phyloP scores from a whole-genome alignment of 2,113 vertebrate species.

The Centropus unirufus region DNA sequence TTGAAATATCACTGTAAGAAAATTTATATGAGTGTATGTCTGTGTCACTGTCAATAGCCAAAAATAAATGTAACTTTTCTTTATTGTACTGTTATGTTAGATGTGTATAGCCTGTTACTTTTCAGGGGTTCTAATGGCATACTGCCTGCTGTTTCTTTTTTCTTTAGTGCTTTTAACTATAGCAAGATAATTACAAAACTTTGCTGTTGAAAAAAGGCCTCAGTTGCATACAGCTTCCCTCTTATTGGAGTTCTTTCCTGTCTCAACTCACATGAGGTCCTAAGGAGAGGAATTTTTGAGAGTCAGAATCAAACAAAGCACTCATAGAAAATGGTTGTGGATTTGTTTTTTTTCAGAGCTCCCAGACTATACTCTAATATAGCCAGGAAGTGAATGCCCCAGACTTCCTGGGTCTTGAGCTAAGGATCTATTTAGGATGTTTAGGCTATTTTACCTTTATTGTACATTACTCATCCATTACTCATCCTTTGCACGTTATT shows the following conservation, averaged over 20 bases:
- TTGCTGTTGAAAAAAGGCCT: background rate
- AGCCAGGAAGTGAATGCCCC: background rate
- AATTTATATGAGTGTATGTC: background rate
- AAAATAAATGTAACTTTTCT: background rate
- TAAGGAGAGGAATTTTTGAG: background rate
- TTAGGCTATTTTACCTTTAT: background rate
- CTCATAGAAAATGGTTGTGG: background rate
- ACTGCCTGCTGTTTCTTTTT: background rate
- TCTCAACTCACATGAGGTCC: background rate
- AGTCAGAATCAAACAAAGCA: background rate
- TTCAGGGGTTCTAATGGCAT: background rate
- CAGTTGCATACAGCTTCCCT: background rate
- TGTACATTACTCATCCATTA: background rate
- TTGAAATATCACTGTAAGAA: background rate
- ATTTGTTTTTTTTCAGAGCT: background rate
- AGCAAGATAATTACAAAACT: background rate
- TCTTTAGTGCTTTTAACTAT: background rate
- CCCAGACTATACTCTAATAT: background rate
- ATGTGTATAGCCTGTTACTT: background rate
- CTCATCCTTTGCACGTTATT: accelerated
- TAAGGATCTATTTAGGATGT: background rate
- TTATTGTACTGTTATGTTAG: background rate
- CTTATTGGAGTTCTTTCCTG: background rate
- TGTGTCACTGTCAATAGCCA: background rate
- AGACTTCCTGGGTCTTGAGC: background rate